These are phyloP conservation scores for Penelope pileata DNA, from an alignment of 2,113 vertebrate species.

Conservation along the genomic window DNA sequence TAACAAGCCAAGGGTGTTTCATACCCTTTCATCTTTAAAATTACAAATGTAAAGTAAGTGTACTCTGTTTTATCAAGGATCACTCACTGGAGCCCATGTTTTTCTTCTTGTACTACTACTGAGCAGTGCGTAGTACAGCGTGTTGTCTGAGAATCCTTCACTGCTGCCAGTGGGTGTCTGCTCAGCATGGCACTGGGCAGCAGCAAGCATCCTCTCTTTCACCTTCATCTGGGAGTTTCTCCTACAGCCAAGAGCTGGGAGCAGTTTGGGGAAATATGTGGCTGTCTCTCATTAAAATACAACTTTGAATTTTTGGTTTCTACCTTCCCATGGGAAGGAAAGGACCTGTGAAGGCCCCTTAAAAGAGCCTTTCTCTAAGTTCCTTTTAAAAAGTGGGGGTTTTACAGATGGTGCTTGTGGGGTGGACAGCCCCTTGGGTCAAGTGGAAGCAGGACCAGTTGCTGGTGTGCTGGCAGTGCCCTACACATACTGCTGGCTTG, in stretches of 20 bases:
- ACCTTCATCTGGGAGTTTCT: not conserved
- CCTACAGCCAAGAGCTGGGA: not conserved
- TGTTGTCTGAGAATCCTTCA: not conserved
- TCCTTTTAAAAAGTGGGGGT: not conserved
- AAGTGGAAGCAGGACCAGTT: not conserved
- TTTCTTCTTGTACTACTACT: not conserved
- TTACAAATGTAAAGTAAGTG: constrained; percentile 1
- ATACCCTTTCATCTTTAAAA: constrained; percentile 29
- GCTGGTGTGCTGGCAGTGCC: not conserved
- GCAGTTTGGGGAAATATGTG: not conserved
- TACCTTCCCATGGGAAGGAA: not conserved
- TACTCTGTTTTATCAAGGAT: constrained; percentile 8
- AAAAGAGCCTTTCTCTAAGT: not conserved
- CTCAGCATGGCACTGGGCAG: not conserved
- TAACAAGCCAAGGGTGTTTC: constrained; percentile 15
- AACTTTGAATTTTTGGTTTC: not conserved
- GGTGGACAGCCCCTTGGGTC: not conserved
- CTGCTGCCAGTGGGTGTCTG: not conserved
- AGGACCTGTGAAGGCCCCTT: not conserved
- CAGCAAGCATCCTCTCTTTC: not conserved
- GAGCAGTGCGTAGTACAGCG: not conserved
- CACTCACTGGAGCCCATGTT: not conserved
- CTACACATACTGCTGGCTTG: not conserved
- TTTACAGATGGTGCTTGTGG: not conserved
- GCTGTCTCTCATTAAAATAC: not conserved